These are phyloP conservation scores for Stegophylla sp. DNA, from an alignment of 2,888 invertebrate species.

Conservation along the genomic window DNA sequence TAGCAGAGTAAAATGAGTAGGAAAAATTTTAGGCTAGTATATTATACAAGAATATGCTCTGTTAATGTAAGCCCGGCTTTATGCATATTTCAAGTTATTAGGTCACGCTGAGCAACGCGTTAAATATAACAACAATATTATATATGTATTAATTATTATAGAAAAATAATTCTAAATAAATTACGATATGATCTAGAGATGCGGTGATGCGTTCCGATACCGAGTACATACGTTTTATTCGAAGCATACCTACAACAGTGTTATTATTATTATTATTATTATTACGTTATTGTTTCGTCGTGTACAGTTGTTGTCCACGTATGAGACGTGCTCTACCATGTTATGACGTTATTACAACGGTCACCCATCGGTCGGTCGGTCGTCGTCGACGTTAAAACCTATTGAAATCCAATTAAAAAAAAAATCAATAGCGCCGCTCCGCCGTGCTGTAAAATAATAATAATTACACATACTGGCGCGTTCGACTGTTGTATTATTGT, in stretches of 20 bases:
- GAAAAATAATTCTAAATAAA: no score
- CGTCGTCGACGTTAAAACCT: neutral
- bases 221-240: no score
- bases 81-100: no score
- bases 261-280: neutral
- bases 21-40: no score
- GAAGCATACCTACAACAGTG: neutral
- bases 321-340: neutral
- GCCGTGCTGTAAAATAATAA: neutral
- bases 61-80: no score
- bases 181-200: no score
- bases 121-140: no score
- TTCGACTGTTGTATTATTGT: neutral
- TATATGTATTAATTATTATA: no score
- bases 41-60: no score
- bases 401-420: constrained; percentile 1
- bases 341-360: neutral
- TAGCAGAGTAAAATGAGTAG: no score
- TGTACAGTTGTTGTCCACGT: neutral
- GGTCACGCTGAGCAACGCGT: no score
- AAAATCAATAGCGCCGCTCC: neutral
- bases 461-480: neutral
- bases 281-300: neutral
- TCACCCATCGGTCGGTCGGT: neutral
- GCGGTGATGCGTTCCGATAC: no score